Evolutionary conservation across 2,113 vertebrate species (phyloP).

Genomic region (Platysteira castanea): DNA sequence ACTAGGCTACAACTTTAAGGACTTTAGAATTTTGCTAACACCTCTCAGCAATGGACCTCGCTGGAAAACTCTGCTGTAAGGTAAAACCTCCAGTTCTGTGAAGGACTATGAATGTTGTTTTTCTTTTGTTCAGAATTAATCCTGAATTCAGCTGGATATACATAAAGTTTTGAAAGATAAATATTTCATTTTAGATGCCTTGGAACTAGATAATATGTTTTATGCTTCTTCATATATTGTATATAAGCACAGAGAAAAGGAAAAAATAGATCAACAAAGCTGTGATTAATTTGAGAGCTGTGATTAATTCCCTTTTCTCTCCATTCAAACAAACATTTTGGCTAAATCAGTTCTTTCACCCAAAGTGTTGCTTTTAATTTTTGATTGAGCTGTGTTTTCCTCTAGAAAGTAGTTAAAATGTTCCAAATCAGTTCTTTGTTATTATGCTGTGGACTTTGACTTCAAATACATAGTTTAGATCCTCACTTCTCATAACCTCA

Average conservation of each 20-base stretch:
- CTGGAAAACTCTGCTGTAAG: neutral
- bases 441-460: neutral
- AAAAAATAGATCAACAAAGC: neutral
- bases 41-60: neutral
- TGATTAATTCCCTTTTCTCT: neutral
- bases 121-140: neutral
- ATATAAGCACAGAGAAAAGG: neutral
- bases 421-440: neutral
- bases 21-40: neutral
- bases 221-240: neutral
- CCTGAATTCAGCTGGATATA: neutral
- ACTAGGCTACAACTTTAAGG: neutral
- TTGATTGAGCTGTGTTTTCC: neutral
- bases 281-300: neutral
- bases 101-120: neutral
- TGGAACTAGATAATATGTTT: neutral
- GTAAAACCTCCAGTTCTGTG: neutral
- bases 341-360: neutral
- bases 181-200: neutral
- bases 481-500: neutral
- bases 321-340: neutral
- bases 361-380: neutral
- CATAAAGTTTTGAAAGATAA: neutral
- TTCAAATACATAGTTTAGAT: neutral
- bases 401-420: neutral